These are phyloP conservation scores for Stictocephala bisonia DNA, from an alignment of 2,888 invertebrate species.

Conservation along the genomic window DNA sequence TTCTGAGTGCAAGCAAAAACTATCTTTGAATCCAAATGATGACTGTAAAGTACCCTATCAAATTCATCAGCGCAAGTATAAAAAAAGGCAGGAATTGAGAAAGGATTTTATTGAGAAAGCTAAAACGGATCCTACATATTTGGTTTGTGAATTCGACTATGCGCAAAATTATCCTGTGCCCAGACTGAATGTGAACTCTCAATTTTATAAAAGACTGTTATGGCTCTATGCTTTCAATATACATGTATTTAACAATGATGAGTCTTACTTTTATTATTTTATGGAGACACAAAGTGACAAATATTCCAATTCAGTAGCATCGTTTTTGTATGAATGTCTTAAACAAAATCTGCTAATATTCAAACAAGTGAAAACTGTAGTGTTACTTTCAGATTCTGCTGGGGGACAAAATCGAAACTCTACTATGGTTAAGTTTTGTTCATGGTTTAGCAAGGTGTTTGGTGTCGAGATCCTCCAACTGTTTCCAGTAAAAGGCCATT, in stretches of 20 bases:
- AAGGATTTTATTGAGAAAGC: slow-evolving; percentile 10
- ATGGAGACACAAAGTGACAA: slow-evolving; percentile 8
- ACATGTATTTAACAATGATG: slow-evolving; percentile 13
- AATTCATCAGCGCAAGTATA: no score
- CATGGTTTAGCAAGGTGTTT: slow-evolving; percentile 14
- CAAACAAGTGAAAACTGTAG: no score
- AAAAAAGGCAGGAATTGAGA: no score
- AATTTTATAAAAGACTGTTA: slow-evolving; percentile 38
- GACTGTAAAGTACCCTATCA: no score
- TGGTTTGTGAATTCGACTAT: slow-evolving; percentile 43
- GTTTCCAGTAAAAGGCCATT: slow-evolving; percentile 32
- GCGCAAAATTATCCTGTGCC: slow-evolving; percentile 41
- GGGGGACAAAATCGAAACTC: slow-evolving; percentile 40
- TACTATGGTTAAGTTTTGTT: slow-evolving; percentile 34
- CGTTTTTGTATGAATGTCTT: slow-evolving; percentile 9
- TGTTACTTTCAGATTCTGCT: slow-evolving; percentile 20
- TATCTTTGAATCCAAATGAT: no score
- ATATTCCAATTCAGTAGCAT: neutral
- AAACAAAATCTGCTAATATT: no score
- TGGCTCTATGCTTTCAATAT: slow-evolving; percentile 41
- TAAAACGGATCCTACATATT: slow-evolving; percentile 21
- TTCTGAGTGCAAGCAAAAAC: no score
- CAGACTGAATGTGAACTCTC: slow-evolving; percentile 20
- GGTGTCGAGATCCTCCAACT: slow-evolving; percentile 23
- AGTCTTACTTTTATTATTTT: slow-evolving; percentile 14